Conservation (phyloP, 2,113 vertebrate species). For the Pelvicachromis taeniatus region DNA sequence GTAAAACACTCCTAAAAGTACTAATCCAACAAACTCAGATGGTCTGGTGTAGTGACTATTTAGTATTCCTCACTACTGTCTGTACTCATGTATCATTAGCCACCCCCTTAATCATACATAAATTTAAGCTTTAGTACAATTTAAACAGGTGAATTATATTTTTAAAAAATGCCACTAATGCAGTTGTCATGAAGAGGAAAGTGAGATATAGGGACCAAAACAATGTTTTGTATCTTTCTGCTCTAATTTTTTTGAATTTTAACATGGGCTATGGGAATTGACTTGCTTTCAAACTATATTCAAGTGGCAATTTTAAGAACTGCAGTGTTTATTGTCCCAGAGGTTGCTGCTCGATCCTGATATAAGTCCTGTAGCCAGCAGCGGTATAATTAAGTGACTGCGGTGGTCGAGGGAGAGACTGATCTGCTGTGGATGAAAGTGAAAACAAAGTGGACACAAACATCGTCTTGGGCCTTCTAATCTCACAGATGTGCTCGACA, state of each 20-base stretch:
- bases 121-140: not conserved
- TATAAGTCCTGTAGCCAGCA: conserved; percentile 12
- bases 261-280: not conserved
- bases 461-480: conserved; percentile 56
- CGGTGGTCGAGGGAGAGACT: not conserved
- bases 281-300: not conserved
- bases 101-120: not conserved
- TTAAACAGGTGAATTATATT: not conserved
- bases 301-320: not conserved
- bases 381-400: not conserved
- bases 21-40: not conserved
- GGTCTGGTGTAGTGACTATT: not conserved
- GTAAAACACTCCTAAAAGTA: not conserved
- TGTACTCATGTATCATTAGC: not conserved
- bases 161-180: not conserved
- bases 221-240: not conserved
- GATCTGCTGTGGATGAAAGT: conserved; percentile 52
- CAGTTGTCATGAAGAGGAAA: not conserved
- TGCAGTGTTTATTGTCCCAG: not conserved
- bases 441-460: conserved; percentile 47
- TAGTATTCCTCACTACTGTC: not conserved
- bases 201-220: not conserved
- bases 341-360: not conserved
- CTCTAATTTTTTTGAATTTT: not conserved
- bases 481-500: conserved; percentile 55